Percentiles rank a stretch among this genome's conserved stretches.
These are phyloP conservation scores for Molorchus minor DNA, from an alignment of 2,888 invertebrate genomes.

Conservation along the genomic window DNA sequence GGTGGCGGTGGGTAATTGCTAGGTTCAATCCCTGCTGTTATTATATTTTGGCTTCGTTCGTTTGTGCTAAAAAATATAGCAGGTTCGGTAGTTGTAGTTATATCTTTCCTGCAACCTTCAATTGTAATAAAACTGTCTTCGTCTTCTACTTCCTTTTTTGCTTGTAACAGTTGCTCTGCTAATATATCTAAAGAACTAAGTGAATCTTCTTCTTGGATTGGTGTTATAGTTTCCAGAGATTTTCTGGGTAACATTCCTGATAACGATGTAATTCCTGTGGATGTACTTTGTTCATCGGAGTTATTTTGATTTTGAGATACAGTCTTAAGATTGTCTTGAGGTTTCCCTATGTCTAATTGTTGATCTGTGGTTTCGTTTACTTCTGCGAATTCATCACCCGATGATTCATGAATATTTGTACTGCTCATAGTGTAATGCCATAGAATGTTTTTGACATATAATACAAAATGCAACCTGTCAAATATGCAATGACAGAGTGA, in stretches of 20 bases:
- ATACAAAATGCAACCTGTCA: no score
- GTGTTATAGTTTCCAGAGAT: not conserved
- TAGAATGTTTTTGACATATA: conserved; percentile 4
- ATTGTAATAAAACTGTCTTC: conserved; percentile 8
- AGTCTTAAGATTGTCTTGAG: not conserved
- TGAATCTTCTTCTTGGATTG: not conserved
- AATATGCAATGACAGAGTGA: no score
- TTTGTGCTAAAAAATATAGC: not conserved
- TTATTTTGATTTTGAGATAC: not conserved
- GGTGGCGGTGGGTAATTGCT: conserved; percentile 7
- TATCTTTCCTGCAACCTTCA: conserved; percentile 8
- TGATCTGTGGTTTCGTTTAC: no score
- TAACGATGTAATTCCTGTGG: not conserved
- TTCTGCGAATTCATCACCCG: not conserved
- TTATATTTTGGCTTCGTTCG: not conserved
- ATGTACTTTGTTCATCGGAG: conserved; percentile 2
- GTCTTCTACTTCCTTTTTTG: not conserved
- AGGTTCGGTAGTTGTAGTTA: conserved; percentile 1
- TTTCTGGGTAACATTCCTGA: no score
- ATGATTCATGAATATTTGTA: not conserved
- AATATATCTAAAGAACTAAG: not conserved
- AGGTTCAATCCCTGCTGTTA: not conserved
- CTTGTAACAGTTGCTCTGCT: not conserved
- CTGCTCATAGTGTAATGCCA: conserved; percentile 6
- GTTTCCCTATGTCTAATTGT: no score